Evolutionary conservation across 2,113 vertebrate species (phyloP).

Genomic region (Capreolus pygargus): DNA sequence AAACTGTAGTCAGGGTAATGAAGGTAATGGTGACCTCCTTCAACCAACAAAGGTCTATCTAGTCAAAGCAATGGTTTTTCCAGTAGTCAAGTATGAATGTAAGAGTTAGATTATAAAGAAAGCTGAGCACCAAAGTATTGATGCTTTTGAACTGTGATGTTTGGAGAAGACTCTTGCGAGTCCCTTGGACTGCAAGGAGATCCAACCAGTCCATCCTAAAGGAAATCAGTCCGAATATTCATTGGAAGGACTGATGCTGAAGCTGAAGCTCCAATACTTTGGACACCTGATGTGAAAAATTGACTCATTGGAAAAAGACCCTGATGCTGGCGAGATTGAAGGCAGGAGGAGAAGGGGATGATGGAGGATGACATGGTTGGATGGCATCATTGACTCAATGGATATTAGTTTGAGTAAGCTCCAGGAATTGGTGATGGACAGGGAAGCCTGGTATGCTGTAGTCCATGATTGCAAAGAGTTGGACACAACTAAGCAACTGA

Average conservation of each 20-base stretch:
- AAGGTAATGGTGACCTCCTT: not conserved
- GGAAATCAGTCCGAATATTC: not conserved
- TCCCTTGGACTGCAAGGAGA: not conserved
- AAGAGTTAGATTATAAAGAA: not conserved
- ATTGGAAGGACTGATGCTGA: not conserved
- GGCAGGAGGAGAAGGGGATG: not conserved
- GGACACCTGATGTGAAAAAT: fast-evolving
- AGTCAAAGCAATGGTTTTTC: not conserved
- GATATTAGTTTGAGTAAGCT: not conserved
- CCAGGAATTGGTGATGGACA: not conserved
- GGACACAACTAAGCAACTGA: not conserved
- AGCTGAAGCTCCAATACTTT: not conserved
- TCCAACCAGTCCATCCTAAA: not conserved
- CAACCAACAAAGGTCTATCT: not conserved
- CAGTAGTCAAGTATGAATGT: not conserved
- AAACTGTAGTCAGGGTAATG: not conserved
- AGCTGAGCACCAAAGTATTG: not conserved
- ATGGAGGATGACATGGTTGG: not conserved
- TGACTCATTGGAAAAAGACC: not conserved
- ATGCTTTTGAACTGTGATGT: not conserved
- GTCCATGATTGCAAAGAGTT: not conserved
- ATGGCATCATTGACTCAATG: not conserved
- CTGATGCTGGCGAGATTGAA: not conserved
- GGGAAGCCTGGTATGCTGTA: fast-evolving
- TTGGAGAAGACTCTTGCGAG: not conserved